Conservation (phyloP, 2,888 invertebrate genomes). For the Melinopterus prodromus region DNA sequence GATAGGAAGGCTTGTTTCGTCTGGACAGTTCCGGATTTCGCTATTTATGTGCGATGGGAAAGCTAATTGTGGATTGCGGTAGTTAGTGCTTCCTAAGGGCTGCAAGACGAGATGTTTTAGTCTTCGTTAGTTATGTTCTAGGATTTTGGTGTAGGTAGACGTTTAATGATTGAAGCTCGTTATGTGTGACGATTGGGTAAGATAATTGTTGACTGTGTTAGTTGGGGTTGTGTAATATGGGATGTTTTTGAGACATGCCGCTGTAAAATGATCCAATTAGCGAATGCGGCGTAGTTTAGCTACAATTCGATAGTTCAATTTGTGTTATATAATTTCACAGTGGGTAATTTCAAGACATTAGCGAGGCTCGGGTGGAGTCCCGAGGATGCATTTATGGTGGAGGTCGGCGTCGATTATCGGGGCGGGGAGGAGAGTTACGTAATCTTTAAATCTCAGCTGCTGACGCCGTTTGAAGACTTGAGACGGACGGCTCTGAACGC, state of each 20-base stretch:
- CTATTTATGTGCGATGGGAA: too few relatives aligned
- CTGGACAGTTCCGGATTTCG: too few relatives aligned
- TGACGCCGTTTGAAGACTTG: conserved; percentile 69
- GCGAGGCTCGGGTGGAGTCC: conserved; percentile 76
- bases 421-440: conserved; percentile 61
- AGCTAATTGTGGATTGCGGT: too few relatives aligned
- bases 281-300: neutral
- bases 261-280: neutral
- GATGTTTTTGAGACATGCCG: neutral
- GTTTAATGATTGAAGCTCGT: too few relatives aligned
- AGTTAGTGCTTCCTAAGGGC: too few relatives aligned
- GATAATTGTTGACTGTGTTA: neutral
- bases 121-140: too few relatives aligned
- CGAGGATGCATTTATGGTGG: conserved; percentile 68
- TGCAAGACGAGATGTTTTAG: too few relatives aligned
- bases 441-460: conserved; percentile 60
- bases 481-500: conserved; percentile 63
- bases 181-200: neutral
- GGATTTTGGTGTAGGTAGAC: too few relatives aligned
- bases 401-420: conserved; percentile 68
- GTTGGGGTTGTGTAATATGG: neutral
- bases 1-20: too few relatives aligned
- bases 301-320: neutral
- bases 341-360: conserved; percentile 61
- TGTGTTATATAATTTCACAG: conserved; percentile 46